Evolutionary conservation across 2,113 vertebrate genomes (phyloP), one percentile per base, ranked within the genome.

Genomic region (Arothron firmamentum): DNA sequence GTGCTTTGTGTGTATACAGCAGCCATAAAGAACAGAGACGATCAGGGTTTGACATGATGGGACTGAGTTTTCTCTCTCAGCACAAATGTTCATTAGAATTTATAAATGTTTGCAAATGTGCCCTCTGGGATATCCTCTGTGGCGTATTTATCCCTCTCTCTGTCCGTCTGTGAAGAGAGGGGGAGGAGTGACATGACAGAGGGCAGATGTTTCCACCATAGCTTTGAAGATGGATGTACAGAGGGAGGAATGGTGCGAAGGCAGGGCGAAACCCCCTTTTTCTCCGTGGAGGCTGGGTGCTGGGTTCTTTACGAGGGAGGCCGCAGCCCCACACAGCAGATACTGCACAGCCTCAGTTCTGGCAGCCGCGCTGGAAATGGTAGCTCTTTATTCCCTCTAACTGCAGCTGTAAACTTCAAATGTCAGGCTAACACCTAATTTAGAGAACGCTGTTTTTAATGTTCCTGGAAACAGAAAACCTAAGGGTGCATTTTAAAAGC

Each of bases 191-290:
- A 74, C 56, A 75, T 73, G 79, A 81, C 50, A 59, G 34, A 72
- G 78, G 78, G 67, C 85, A 80, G 76, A 81, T 83, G 80, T 84
- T 85, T 84, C 75, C 77, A 79, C 67, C 62, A 28, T 20, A 25
- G 62, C 72, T 84, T 80, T 81, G 71, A 86, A 79, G 72, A 75
- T 48, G 63, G 56, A 60, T 57, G 67, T 80, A 65, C 82, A 82
- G 67, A 72, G 52, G 46, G 41, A 62, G 54, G 56, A 71, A 51
- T 45, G 56, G 58, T 59, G 56, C 17, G 62, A 45, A 71, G 45
- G n/a, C 45, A 47, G 62, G 73, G 57, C 66, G 59, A 63, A 55
- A 38, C 50, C 47, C 53, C n/a, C 54, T 28, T 59, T 19, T 63
- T 59, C 19, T 63, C 38, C 9, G 2, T 41, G 52, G 70, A 80